Conservation (phyloP, 2,888 invertebrate species). For the Cybosia mesomella region DNA sequence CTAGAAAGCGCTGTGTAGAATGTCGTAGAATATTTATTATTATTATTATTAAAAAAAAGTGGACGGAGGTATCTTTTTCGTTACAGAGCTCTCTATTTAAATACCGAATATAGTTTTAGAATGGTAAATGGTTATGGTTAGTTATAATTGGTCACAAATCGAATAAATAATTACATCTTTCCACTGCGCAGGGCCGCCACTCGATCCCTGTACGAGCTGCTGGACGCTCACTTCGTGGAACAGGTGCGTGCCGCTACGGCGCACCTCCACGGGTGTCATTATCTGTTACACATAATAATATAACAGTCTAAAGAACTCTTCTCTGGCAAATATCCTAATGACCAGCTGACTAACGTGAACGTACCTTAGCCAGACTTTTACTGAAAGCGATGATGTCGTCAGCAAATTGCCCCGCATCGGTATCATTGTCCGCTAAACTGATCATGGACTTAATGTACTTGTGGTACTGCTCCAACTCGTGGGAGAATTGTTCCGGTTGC, state of each 20-base stretch:
- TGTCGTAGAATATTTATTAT: too few relatives aligned
- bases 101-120: neutral
- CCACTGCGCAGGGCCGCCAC: slow-evolving; percentile 83
- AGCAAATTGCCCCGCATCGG: slow-evolving; percentile 83
- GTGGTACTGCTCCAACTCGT: slow-evolving; percentile 88
- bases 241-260: slow-evolving; percentile 88
- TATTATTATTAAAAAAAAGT: too few relatives aligned
- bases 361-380: slow-evolving; percentile 88
- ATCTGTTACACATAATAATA: slow-evolving; percentile 72
- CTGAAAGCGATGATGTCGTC: slow-evolving; percentile 88
- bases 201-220: slow-evolving; percentile 84
- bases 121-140: neutral
- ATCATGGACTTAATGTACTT: slow-evolving; percentile 88
- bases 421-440: slow-evolving; percentile 75
- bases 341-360: neutral
- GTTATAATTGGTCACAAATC: neutral
- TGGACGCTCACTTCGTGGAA: slow-evolving; percentile 88
- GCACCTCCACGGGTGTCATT: slow-evolving; percentile 88
- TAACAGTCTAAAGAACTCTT: neutral
- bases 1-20: too few relatives aligned
- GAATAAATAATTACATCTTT: slow-evolving; percentile 67
- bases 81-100: neutral
- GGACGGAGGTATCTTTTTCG: neutral
- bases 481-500: slow-evolving; percentile 86
- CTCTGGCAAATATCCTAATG: neutral